Percentiles rank a stretch among this genome's conserved stretches.
Conservation (phyloP, 2,888 invertebrate genomes). For the Pseudococcus viburni region DNA sequence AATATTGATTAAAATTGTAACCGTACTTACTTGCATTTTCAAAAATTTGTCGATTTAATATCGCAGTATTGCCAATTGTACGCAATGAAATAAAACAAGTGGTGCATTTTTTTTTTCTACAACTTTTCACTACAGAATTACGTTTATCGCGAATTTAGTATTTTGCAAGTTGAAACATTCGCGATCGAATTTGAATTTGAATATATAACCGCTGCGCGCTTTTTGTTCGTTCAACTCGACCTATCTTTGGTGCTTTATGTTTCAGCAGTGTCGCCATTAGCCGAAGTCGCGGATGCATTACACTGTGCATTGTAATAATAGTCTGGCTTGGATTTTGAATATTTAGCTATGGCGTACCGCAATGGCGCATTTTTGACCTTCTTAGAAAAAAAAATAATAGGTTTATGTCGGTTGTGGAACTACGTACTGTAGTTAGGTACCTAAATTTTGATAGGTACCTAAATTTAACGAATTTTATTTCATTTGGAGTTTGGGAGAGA, state of each 20-base stretch:
- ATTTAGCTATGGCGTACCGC: no score
- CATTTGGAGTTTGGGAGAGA: no score
- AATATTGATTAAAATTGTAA: background rate
- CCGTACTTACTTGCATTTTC: background rate
- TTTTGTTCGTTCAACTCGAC: background rate
- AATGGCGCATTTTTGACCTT: no score
- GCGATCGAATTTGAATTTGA: background rate
- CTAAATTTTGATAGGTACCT: no score
- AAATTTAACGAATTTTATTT: no score
- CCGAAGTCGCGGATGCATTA: background rate
- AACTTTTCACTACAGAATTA: background rate
- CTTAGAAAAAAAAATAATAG: no score
- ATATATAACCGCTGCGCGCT: constrained; percentile 9
- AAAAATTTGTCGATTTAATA: background rate
- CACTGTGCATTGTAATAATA: background rate
- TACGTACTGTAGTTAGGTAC: no score
- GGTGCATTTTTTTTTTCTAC: background rate
- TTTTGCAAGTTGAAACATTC: constrained; percentile 1
- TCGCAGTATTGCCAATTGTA: background rate
- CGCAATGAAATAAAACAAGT: background rate
- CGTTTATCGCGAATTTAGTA: background rate
- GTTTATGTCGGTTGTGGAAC: no score
- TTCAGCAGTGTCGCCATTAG: constrained; percentile 9
- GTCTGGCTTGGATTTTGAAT: no score
- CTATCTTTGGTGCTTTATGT: background rate